Base-by-base conservation (phyloP, 53 echinoderm and acorn worm genomes). In the Echinometra lucunter region DNA sequence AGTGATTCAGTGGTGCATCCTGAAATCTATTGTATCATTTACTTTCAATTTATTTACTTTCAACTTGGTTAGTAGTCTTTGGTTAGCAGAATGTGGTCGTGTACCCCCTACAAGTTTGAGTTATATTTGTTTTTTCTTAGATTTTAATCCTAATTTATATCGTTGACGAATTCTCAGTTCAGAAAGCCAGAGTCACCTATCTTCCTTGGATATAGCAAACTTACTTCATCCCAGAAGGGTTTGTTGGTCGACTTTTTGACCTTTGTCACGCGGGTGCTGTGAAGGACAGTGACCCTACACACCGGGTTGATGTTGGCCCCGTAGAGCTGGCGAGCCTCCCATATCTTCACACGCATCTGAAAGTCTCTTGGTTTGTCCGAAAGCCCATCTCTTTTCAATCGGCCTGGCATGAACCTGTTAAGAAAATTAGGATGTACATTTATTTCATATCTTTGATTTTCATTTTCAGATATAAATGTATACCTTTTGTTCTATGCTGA, bases 171-270 rank as follows among this genome's bases (percentile, higher is more conserved):
- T 11, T n/a, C n/a, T n/a, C n/a, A n/a, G n/a, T n/a, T n/a, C n/a
- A n/a, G 8, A 53, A 53, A 53, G 1, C 53, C 53, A 9, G 4
- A 13, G 5, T 1, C 4, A 53, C 8, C 13, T 53, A 13, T 53
- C 1, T 9, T 1, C 13, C 5, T 11, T 4, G 9, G 53, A 53
- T 53, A 53, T 4, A 53, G 53, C 53, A 19, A 42, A 78, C 92
- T 34, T 91, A 98, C 98, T 97, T 99, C 99, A 89, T 99, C 96
- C 96, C 97, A 99, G 94, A 94, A 98, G 37, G 99, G 99, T 81
- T 95, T 99, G 95, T 97, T 99, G 40, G 99, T 99, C 1, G 98
- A 98, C 91, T 99, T 97, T 96, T 98, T 99, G 47, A 99, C 99
- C 88, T 97, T 91, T 11, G 97, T 97, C 74, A 98, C 96, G 82